Conservation (phyloP, 2,113 vertebrate species). For the Myocastor coypus region DNA sequence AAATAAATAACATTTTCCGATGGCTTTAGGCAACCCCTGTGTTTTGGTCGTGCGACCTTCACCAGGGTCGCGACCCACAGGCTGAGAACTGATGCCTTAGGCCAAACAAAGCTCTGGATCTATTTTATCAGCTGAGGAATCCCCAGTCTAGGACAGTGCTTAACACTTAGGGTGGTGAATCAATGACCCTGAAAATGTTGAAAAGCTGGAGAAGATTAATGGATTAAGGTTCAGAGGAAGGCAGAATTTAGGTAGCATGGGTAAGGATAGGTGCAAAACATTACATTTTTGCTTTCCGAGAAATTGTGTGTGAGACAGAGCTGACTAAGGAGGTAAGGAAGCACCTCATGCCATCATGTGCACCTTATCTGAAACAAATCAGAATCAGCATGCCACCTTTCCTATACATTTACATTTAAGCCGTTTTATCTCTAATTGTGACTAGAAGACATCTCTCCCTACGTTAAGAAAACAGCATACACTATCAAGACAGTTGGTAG, state of each 20-base stretch:
- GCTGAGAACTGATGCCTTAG: too few species aligned
- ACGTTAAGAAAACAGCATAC: background rate
- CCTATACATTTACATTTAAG: constrained; percentile 4
- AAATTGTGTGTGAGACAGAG: background rate
- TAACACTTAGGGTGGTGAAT: background rate
- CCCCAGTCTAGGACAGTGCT: background rate
- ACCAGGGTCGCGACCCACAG: too few species aligned
- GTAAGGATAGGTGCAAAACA: background rate
- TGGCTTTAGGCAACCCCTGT: too few species aligned
- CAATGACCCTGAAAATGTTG: background rate
- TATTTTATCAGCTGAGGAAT: background rate
- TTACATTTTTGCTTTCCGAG: constrained; percentile 10
- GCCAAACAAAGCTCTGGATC: background rate
- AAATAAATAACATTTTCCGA: too few species aligned
- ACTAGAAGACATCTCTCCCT: background rate
- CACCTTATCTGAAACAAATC: background rate
- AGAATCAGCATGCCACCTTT: background rate
- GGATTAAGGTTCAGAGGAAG: background rate
- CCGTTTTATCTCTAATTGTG: constrained; percentile 43
- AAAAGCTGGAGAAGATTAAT: background rate
- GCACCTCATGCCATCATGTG: constrained; percentile 5
- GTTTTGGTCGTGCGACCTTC: too few species aligned
- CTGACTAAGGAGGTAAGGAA: background rate
- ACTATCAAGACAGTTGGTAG: background rate
- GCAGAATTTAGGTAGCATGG: background rate